A percentile compares a stretch with the other conserved stretches of the same genome.
Evolutionary conservation across 2,113 vertebrate species (phyloP).

Genomic region (Vulpes ferrilata): DNA sequence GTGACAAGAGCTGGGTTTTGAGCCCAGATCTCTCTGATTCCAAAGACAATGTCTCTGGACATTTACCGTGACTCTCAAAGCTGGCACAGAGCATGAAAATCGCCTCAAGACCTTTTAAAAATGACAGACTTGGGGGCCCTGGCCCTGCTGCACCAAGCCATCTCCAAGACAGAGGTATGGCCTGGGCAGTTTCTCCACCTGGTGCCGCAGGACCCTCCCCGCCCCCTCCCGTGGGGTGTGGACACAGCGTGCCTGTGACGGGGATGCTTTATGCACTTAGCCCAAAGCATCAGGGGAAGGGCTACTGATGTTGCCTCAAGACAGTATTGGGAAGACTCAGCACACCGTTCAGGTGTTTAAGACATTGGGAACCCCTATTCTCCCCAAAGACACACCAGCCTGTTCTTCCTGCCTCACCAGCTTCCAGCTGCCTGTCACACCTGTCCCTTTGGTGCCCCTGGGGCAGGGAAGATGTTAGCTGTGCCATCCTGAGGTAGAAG

Average conservation of each 20-base stretch:
- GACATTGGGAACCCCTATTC: not conserved
- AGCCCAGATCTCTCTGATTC: slow-evolving; percentile 69
- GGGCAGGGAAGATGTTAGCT: not conserved
- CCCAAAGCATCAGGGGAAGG: not conserved
- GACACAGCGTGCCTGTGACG: not conserved
- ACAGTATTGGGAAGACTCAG: not conserved
- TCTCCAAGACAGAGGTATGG: not conserved
- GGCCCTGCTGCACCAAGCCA: not conserved
- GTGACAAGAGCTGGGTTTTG: slow-evolving; percentile 72
- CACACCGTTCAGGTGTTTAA: not conserved
- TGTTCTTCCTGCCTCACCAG: not conserved
- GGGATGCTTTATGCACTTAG: not conserved
- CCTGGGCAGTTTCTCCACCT: not conserved
- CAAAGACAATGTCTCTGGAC: slow-evolving; percentile 29
- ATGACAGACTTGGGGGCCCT: not conserved
- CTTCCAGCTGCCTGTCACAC: not conserved
- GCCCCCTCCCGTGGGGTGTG: not conserved
- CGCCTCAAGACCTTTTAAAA: not conserved
- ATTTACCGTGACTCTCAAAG: slow-evolving; percentile 17
- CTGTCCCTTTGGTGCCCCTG: not conserved
- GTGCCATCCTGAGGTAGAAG: not conserved
- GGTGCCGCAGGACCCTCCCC: not conserved
- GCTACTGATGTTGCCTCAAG: not conserved
- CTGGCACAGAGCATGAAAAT: not conserved
- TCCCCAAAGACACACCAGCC: not conserved